Percentiles rank a stretch among this genome's conserved stretches.
Evolutionary conservation across 2,888 invertebrate genomes (phyloP).

Genomic region (Didymodactylos carnosus): DNA sequence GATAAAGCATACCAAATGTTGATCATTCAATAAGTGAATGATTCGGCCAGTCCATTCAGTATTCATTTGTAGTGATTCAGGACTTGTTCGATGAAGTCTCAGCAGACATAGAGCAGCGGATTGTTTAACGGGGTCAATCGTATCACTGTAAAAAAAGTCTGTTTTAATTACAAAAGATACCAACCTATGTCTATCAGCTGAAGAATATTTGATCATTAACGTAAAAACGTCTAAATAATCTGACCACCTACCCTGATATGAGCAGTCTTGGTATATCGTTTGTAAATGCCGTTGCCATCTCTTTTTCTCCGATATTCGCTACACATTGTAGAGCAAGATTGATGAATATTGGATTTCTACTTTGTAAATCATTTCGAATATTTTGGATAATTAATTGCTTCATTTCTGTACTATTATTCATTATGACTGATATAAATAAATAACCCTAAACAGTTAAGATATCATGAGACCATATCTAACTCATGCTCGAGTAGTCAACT

Average conservation of each 20-base stretch:
- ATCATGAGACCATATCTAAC: too few relatives aligned
- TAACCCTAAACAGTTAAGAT: conserved; percentile 54
- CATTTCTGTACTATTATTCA: conserved; percentile 93
- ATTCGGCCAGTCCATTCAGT: conserved; percentile 97
- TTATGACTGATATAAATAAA: conserved; percentile 94
- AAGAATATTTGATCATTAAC: conserved; percentile 18
- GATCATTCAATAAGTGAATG: conserved; percentile 90
- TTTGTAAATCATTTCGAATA: conserved; percentile 90
- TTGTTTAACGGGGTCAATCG: conserved; percentile 97
- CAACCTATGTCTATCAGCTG: conserved; percentile 24
- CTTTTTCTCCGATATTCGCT: conserved; percentile 94
- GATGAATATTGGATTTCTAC: conserved; percentile 81
- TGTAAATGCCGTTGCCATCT: conserved; percentile 99
- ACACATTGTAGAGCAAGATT: conserved; percentile 96
- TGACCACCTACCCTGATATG: conserved; percentile 62
- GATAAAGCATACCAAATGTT: conserved; percentile 64
- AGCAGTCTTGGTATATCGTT: conserved; percentile 91
- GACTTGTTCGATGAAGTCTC: conserved; percentile 73
- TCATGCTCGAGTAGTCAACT: not conserved
- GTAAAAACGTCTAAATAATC: not conserved
- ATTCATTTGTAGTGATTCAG: conserved; percentile 65
- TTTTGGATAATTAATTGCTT: conserved; percentile 96
- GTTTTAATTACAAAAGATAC: too few relatives aligned
- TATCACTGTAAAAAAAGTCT: conserved; percentile 52
- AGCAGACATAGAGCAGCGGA: conserved; percentile 89